Conservation (phyloP, 2,113 vertebrate genomes). For the Heliornis fulica region DNA sequence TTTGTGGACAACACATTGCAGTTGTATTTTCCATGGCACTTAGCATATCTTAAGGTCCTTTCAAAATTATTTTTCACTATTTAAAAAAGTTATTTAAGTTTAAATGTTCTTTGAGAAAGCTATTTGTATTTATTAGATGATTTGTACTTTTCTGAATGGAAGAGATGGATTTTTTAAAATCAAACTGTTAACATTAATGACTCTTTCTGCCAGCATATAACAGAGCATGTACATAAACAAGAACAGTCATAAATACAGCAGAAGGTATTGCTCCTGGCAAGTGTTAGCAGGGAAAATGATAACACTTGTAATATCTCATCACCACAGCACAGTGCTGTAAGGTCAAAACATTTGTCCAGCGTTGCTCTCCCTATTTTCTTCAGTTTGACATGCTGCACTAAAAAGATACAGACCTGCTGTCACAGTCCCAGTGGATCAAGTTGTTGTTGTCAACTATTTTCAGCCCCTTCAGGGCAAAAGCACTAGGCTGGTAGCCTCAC, state of each 20-base stretch:
- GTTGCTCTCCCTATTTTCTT: constrained; percentile 27
- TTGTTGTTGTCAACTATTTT: constrained; percentile 12
- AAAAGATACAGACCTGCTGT: constrained; percentile 36
- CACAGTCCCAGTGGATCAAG: neutral
- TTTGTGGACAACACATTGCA: neutral
- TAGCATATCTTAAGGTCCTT: neutral
- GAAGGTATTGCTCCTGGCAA: constrained; percentile 35
- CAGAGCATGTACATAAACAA: neutral
- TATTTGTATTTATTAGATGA: neutral
- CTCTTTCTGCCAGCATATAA: neutral
- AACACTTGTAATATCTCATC: neutral
- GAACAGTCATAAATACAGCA: neutral
- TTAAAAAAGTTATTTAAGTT: neutral
- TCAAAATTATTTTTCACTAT: neutral
- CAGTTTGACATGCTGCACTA: constrained; percentile 5
- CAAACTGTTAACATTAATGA: neutral
- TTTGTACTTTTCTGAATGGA: neutral
- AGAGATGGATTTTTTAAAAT: neutral
- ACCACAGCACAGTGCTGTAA: neutral
- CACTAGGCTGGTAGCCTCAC: neutral
- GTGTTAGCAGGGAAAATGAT: neutral
- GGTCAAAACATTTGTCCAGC: constrained; percentile 42
- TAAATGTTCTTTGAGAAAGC: neutral
- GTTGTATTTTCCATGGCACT: neutral
- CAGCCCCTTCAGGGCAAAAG: constrained; percentile 3